Conservation (phyloP, 2,797 vertebrate genomes). For the Sorex maritimensis region DNA sequence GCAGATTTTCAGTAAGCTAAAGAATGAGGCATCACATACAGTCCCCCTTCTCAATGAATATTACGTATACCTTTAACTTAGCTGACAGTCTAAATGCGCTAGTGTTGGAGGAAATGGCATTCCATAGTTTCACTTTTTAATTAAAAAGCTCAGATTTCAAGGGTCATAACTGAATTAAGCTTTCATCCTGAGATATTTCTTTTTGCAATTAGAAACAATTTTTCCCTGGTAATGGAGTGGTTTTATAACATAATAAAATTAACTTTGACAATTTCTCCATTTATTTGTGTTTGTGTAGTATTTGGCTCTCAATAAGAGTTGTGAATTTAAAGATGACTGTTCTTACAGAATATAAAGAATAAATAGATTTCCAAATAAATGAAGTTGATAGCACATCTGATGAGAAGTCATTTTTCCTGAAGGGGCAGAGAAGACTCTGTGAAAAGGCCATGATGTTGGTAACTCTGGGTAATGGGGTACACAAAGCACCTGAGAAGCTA, state of each 20-base stretch:
- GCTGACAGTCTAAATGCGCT: neutral
- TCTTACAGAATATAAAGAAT: neutral
- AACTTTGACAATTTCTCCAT: conserved; percentile 47
- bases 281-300: conserved; percentile 37
- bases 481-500: no score
- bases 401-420: neutral
- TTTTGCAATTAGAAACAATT: conserved; percentile 66
- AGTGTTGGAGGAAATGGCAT: conserved; percentile 1
- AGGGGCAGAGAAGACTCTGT: neutral
- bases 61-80: neutral
- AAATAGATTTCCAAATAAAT: neutral
- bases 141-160: conserved; percentile 76
- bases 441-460: neutral
- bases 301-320: neutral
- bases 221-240: conserved; percentile 12
- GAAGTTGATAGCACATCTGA: neutral
- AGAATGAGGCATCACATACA: conserved; percentile 1
- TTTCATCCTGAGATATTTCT: conserved; percentile 72
- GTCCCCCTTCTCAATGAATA: neutral
- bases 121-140: conserved; percentile 55
- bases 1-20: neutral
- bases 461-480: neutral
- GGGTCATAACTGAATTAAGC: conserved; percentile 39
- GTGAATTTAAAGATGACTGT: neutral
- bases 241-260: conserved; percentile 41